Base-by-base conservation (phyloP, 2,797 vertebrate genomes). In the Carduelis carduelis region DNA sequence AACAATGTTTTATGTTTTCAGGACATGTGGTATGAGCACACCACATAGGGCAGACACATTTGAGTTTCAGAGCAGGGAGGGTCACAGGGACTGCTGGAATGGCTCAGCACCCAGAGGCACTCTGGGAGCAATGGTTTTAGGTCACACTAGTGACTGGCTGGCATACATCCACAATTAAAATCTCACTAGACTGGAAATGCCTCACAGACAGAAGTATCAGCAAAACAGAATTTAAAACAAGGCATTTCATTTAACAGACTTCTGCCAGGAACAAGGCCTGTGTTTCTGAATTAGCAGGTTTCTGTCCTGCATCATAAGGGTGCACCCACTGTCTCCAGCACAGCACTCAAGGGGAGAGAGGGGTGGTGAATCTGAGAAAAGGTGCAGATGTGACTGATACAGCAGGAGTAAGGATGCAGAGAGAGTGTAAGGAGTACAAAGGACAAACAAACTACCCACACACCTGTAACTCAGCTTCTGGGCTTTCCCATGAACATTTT, bases 391-490 rank as follows among this genome's bases (percentile, higher is more conserved):
- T 39, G 47, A 41, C 16, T 39, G 50, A 22, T 30, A 43, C 6
- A 87, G 71, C 19, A 34, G 75, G 11, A 68, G 46, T 9, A 37
- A 75, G 78, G 57, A 65, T 28, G n/a, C 60, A 77, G 32, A 3
- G 4, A 89, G 28, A 72, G 24, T 0, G 0, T 52, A 71, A 83
- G 34, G 71, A 88, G n/a, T 24, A 72, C 6, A 14, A 69, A 90
- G 53, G 39, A 95, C 55, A 90, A 93, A 64, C 13, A 71, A 72
- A 70, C 83, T 79, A 93, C 70, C 71, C 69, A 93, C 89, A 18
- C 89, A 99, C 99, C 98, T 99, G 97, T 98, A 98, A 50, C 93
- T 98, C 43, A 99, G 97, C 96, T 98, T 99, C 96, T 99, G 98
- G 44, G 96, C 98, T 97, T 98, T 99, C 92, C 95, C 87, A 46